These are phyloP conservation scores for Lerema accius DNA, from an alignment of 1,140 invertebrate genomes.

Conservation along the genomic window DNA sequence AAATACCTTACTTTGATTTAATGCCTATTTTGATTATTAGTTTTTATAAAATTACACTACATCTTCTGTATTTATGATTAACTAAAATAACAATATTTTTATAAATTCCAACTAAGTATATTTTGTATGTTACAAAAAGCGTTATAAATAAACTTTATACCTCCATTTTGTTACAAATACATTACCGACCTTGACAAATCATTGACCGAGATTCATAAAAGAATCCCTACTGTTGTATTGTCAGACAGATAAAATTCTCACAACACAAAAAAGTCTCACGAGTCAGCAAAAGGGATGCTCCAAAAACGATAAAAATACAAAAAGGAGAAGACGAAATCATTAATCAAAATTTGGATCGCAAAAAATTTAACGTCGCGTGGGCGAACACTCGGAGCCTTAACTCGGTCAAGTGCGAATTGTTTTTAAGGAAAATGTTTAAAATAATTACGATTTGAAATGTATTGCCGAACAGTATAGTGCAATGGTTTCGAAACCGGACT, in stretches of 20 bases:
- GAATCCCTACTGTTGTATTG: constrained; percentile 8
- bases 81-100: too few species aligned
- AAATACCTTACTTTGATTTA: too few species aligned
- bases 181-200: constrained; percentile 3
- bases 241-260: constrained; percentile 32
- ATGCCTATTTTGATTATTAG: too few species aligned
- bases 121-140: too few species aligned
- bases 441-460: neutral
- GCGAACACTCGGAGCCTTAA: constrained; percentile 38
- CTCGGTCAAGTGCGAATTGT: constrained; percentile 24
- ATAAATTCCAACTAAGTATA: too few species aligned
- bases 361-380: constrained; percentile 59
- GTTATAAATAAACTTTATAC: too few species aligned
- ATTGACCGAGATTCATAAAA: constrained; percentile 9
- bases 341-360: constrained; percentile 68
- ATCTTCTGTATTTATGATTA: too few species aligned
- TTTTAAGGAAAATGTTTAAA: neutral
- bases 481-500: too few species aligned
- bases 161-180: neutral
- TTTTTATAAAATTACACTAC: too few species aligned
- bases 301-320: constrained; percentile 63
- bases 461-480: neutral
- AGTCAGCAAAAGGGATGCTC: constrained; percentile 49
- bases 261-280: constrained; percentile 43
- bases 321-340: constrained; percentile 49